Evolutionary conservation across 2,113 vertebrate species (phyloP).

Genomic region (Diphyllodes magnificus): DNA sequence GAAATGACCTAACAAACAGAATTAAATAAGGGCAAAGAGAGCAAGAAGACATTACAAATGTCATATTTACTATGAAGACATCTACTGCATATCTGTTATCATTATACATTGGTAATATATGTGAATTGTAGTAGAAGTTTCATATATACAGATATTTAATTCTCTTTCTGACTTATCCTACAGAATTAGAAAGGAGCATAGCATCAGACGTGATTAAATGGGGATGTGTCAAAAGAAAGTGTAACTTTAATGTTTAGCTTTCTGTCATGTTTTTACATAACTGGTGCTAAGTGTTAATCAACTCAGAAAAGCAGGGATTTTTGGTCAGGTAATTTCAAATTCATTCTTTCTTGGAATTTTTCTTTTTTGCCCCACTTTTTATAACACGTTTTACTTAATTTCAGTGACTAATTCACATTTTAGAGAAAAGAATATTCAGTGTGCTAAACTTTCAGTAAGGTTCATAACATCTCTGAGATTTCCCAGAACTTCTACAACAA

Average conservation of each 20-base stretch:
- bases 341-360: neutral
- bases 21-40: neutral
- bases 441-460: neutral
- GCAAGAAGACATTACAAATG: neutral
- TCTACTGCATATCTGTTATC: neutral
- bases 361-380: neutral
- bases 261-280: neutral
- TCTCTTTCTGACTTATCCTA: neutral
- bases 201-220: neutral
- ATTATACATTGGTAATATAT: neutral
- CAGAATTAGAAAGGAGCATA: neutral
- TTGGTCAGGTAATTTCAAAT: neutral
- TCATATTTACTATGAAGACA: neutral
- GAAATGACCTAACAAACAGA: neutral
- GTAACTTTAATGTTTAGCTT: neutral
- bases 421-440: neutral
- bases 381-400: neutral
- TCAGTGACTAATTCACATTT: conserved; percentile 13
- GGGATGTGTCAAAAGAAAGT: neutral
- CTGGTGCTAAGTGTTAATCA: neutral
- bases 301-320: conserved; percentile 7
- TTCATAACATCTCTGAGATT: neutral
- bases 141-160: neutral
- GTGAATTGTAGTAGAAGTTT: neutral
- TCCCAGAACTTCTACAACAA: neutral